phyloP scores from a whole-genome alignment of 2,113 vertebrate genomes.

The Planiliza haematocheilus region DNA sequence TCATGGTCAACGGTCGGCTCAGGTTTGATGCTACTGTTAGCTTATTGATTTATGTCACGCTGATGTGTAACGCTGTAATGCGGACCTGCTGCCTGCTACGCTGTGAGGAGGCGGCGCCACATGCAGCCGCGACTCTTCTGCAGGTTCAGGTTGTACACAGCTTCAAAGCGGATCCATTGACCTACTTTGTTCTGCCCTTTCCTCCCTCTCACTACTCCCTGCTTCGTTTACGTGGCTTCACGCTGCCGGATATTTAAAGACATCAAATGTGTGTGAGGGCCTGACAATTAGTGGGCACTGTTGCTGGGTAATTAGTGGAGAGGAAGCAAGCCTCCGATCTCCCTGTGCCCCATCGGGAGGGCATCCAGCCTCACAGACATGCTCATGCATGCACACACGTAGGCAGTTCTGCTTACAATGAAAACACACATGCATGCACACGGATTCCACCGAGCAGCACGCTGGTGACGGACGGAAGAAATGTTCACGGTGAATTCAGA shows the following conservation, averaged over 20 bases:
- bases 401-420: not conserved
- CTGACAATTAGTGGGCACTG: constrained; percentile 65
- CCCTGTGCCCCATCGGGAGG: constrained; percentile 25
- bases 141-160: constrained; percentile 11
- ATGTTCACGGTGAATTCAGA: not conserved
- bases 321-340: constrained; percentile 55
- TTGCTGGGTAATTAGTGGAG: constrained; percentile 73
- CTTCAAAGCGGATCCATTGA: constrained; percentile 49
- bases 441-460: not conserved
- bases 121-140: constrained; percentile 34
- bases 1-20: not conserved
- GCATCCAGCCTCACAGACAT: not conserved
- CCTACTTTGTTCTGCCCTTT: constrained; percentile 41
- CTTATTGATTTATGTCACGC: not conserved
- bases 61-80: not conserved
- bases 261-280: constrained; percentile 43
- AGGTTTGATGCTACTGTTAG: not conserved
- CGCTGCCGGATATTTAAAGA: constrained; percentile 62
- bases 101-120: not conserved
- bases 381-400: not conserved
- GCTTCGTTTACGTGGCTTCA: constrained; percentile 21
- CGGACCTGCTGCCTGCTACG: not conserved
- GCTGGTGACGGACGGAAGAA: not conserved
- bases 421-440: constrained; percentile 10
- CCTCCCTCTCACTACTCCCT: not conserved